These are phyloP conservation scores for Heliconius nattereri DNA, from an alignment of 1,140 invertebrate species.

Conservation along the genomic window DNA sequence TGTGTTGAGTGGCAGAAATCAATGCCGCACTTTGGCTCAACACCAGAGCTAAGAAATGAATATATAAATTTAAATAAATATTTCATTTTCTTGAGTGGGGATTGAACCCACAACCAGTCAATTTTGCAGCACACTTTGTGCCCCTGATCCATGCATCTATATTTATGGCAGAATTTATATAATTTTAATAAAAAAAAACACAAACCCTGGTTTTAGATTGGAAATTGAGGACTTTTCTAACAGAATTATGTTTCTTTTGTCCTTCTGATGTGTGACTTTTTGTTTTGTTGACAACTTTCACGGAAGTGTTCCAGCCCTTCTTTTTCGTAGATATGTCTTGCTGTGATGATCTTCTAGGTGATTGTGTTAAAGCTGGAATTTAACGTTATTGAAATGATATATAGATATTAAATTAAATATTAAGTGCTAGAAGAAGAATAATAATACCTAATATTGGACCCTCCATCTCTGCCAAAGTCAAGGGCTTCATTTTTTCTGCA, in stretches of 20 bases:
- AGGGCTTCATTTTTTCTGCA: constrained; percentile 57
- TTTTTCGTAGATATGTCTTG: constrained; percentile 50
- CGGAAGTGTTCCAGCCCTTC: constrained; percentile 67
- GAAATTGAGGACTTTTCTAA: constrained; percentile 68
- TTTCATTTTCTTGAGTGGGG: too few relatives aligned
- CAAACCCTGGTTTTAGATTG: constrained; percentile 54
- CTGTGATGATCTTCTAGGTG: constrained; percentile 46
- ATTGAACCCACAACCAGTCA: too few relatives aligned
- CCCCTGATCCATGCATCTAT: too few relatives aligned
- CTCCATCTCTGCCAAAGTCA: constrained; percentile 64
- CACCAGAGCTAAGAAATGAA: too few relatives aligned
- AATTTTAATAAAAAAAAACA: background rate
- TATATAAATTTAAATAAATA: too few relatives aligned
- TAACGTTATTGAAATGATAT: background rate
- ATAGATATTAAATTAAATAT: background rate
- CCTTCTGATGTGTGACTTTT: constrained; percentile 56
- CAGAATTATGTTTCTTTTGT: constrained; percentile 53
- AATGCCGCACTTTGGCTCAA: too few relatives aligned
- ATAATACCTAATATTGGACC: constrained; percentile 51
- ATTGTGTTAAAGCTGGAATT: constrained; percentile 53
- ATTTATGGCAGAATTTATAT: background rate
- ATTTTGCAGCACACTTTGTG: too few relatives aligned
- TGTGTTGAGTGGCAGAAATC: too few relatives aligned
- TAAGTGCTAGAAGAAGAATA: background rate
- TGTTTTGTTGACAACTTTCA: constrained; percentile 62